These are phyloP conservation scores for Lepidochrysops patricia DNA, from an alignment of 2,888 invertebrate genomes.

Conservation along the genomic window DNA sequence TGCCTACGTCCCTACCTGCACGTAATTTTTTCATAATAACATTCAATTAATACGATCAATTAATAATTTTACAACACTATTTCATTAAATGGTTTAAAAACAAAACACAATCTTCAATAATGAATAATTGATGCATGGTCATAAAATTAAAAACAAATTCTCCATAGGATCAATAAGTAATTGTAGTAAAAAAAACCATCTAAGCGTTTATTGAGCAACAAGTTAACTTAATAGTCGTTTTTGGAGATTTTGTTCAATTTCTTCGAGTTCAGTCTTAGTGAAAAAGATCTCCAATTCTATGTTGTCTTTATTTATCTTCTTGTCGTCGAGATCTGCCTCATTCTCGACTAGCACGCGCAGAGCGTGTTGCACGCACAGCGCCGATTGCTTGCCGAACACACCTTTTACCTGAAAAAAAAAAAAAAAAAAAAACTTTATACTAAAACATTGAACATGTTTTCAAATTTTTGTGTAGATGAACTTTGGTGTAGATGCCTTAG, in stretches of 20 bases:
- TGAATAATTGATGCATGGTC: too few species aligned
- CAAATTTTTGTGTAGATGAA: too few species aligned
- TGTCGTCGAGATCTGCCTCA: background rate
- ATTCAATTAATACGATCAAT: too few species aligned
- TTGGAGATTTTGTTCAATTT: constrained; percentile 7
- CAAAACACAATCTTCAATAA: too few species aligned
- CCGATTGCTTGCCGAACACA: constrained; percentile 24
- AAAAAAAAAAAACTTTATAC: background rate
- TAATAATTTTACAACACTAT: too few species aligned
- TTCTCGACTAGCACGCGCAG: constrained; percentile 26
- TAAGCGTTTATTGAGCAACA: too few species aligned
- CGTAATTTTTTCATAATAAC: background rate
- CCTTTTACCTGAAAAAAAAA: constrained; percentile 31
- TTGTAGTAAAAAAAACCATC: too few species aligned
- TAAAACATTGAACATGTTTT: too few species aligned
- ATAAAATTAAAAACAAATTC: too few species aligned
- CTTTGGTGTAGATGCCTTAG: too few species aligned
- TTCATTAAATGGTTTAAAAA: too few species aligned
- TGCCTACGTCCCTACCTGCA: background rate
- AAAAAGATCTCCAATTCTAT: constrained; percentile 8
- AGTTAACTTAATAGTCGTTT: background rate
- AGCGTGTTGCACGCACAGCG: constrained; percentile 38
- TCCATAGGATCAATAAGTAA: background rate
- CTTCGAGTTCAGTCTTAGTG: constrained; percentile 7
- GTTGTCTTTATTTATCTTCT: constrained; percentile 1